Base-by-base conservation (phyloP, 1,140 invertebrate genomes). In the Drosophila ficusphila region DNA sequence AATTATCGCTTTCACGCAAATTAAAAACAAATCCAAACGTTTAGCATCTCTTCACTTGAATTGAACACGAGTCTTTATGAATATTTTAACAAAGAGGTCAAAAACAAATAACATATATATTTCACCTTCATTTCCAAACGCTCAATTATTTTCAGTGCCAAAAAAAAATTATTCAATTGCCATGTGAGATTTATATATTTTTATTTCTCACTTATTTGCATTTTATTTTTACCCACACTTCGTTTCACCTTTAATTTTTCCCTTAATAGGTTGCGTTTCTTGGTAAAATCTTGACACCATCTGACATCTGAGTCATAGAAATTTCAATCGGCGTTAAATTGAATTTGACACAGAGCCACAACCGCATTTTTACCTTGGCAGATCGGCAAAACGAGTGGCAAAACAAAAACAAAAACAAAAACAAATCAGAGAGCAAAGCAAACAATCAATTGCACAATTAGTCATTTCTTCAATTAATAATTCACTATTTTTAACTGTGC, bases 381-480 rank as follows among this genome's bases (percentile, higher is more conserved):
- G 70, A 62, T 69, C 21, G 46, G n/a, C n/a, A 23, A 39, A 51
- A 16, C 38, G 7, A 70, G 34, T 58, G 47, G 27, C 34, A 65
- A 46, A n/a, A n/a, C n/a, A n/a, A n/a, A n/a, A n/a, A n/a, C n/a
- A n/a, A 62, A 33, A 9, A 11, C 44, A 47, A 34, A 27, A 51
- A 33, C 19, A 65, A 54, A 47, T 42, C 69, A 46, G 25, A 44
- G 25, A 48, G 56, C 57, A 64, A 19, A 53, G 33, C 46, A 53
- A 58, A 56, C 58, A 76, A 77, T 58, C 57, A 83, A 78, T 83
- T 82, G 79, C 53, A 76, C 81, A 85, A 85, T 85, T 85, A 86
- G 79, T 86, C 81, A 85, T 76, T 86, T 68, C 67, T 48, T 79
- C 61, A 85, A 85, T 85, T 85, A 85, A 79, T 79, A 85, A 85